Base-by-base conservation (phyloP, 2,113 vertebrate species). In the Varanus komodoensis region DNA sequence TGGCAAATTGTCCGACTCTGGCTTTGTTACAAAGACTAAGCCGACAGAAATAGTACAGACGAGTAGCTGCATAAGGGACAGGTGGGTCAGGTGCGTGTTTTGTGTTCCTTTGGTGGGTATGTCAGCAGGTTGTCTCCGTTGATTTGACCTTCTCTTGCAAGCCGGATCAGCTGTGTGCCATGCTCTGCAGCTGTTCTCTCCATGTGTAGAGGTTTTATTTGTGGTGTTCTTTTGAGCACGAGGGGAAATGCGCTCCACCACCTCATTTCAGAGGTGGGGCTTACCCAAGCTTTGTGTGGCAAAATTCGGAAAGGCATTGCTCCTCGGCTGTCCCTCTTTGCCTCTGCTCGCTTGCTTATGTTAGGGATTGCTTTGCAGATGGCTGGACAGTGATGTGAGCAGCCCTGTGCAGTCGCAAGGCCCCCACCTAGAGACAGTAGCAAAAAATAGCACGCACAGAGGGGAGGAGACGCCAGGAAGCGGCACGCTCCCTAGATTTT, bases 381-480 rank as follows among this genome's bases (percentile, higher is more conserved):
- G 0, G 0, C 64, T 71, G 93, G 82, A 23, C 87, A 82, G 83
- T 0, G 57, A 25, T 52, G 32, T 23, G 73, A 75, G 86, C 89
- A 88, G 81, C 83, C 15, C 85, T 34, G 48, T 50, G 85, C 44
- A 87, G 25, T 74, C 27, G 88, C 84, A 74, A 89, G 87, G n/a
- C 92, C 92, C 89, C 82, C 94, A 88, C 93, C 91, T 69, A 71
- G 82, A 89, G 89, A 90, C 64, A 17, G 74, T 9, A 93, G 85
- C 78, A 69, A 8, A 90, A 79, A 92, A 79, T 50, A 94, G 87
- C 94, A 77, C 0, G 7, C 78, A 4, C 34, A 1, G n/a, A 64
- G 92, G 80, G 34, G 92, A 94, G 94, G 91, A 90, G 84, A 4
- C 86, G 29, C 1, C 82, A 38, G 82, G 1, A 77, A 73, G 87